Conservation (phyloP, 2,797 vertebrate genomes). For the Lates japonicus region DNA sequence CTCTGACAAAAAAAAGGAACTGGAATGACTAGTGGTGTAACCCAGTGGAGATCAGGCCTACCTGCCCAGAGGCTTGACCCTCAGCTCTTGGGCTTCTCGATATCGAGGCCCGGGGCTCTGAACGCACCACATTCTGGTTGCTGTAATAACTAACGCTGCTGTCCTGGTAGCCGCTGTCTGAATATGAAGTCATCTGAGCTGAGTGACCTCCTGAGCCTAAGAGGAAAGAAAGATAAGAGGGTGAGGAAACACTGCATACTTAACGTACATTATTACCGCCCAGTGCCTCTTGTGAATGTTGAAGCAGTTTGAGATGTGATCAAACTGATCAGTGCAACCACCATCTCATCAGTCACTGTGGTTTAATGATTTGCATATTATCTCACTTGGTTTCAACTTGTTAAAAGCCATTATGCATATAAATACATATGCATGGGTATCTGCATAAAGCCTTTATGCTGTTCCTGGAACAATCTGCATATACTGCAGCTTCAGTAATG, state of each 20-base stretch:
- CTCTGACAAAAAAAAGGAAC: neutral
- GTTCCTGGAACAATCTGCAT: constrained; percentile 55
- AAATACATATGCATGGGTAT: constrained; percentile 39
- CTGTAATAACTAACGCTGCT: constrained; percentile 93
- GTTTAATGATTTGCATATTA: constrained; percentile 58
- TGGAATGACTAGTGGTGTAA: neutral
- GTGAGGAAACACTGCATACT: constrained; percentile 8
- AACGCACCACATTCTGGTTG: constrained; percentile 91
- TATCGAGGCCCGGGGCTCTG: constrained; percentile 90
- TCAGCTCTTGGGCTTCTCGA: constrained; percentile 87
- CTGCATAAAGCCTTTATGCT: constrained; percentile 51
- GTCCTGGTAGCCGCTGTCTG: constrained; percentile 98
- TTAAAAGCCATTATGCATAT: constrained; percentile 40
- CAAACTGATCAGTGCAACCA: constrained; percentile 10
- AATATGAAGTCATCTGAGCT: constrained; percentile 97
- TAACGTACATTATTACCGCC: neutral
- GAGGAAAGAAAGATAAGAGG: constrained; percentile 7
- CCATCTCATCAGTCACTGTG: constrained; percentile 8
- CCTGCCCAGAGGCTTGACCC: constrained; percentile 87
- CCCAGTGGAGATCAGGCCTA: constrained; percentile 29
- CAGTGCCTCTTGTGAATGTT: neutral
- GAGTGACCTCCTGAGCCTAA: constrained; percentile 95
- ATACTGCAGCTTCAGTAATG: constrained; percentile 30
- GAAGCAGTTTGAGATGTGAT: constrained; percentile 11
- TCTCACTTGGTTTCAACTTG: constrained; percentile 48